These are phyloP conservation scores for Jacana jacana DNA, from an alignment of 2,113 vertebrate genomes.

Conservation along the genomic window DNA sequence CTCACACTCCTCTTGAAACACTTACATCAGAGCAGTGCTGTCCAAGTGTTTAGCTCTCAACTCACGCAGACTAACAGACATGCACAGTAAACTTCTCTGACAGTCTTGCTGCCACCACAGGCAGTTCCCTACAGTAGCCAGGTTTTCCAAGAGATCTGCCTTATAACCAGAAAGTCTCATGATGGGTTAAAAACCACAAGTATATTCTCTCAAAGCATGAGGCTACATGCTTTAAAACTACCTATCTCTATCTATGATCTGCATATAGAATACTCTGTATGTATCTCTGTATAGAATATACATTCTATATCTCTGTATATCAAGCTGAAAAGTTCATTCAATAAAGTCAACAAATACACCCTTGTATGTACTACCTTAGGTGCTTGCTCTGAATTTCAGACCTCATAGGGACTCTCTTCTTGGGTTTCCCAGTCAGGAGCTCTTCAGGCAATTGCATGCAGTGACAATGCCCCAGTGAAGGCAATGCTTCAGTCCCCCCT, in stretches of 20 bases:
- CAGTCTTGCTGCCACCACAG: not conserved
- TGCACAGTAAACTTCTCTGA: not conserved
- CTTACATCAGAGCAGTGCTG: not conserved
- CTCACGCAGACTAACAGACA: not conserved
- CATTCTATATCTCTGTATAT: too few species aligned
- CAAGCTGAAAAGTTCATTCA: not conserved
- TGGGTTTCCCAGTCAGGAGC: not conserved
- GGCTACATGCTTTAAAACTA: not conserved
- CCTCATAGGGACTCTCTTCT: not conserved
- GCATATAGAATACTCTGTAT: not conserved
- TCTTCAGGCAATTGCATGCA: not conserved
- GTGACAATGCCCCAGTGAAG: not conserved
- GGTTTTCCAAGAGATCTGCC: not conserved
- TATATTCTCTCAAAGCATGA: not conserved
- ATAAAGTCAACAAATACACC: not conserved
- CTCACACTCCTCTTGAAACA: fast-evolving
- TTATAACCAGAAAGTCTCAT: not conserved
- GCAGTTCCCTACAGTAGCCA: not conserved
- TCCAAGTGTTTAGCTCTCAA: not conserved
- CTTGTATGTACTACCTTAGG: not conserved
- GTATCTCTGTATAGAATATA: not conserved
- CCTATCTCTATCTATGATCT: not conserved
- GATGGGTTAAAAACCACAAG: fast-evolving
- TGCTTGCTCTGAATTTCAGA: not conserved
- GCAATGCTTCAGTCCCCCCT: not conserved